Percentiles rank a stretch among this genome's conserved stretches.
phyloP scores from a whole-genome alignment of 2,113 vertebrate species.

The Hassar affinis region DNA sequence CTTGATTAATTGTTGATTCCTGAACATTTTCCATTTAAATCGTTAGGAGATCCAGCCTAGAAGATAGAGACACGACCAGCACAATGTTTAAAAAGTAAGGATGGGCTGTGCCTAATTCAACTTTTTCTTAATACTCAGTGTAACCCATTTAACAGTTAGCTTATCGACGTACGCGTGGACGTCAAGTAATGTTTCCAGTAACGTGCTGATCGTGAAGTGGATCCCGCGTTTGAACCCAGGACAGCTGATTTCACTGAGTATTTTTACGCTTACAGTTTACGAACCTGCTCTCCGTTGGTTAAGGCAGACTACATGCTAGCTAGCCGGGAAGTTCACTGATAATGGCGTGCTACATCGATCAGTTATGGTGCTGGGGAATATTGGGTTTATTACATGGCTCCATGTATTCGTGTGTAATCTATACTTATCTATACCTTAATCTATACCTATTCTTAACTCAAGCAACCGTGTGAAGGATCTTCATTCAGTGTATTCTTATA shows the following conservation, averaged over 20 bases:
- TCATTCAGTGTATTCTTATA: background rate
- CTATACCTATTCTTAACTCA: too few relatives aligned
- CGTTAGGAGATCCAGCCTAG: slow-evolving; percentile 1
- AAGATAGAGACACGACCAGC: slow-evolving; percentile 34
- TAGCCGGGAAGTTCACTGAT: background rate
- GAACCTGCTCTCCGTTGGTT: background rate
- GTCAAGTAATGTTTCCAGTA: background rate
- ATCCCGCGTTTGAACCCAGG: background rate
- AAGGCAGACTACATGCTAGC: background rate
- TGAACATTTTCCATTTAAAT: background rate
- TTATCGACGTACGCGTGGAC: background rate
- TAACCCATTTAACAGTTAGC: background rate
- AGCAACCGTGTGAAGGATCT: background rate
- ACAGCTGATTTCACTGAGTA: background rate
- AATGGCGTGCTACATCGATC: background rate
- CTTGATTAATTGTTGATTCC: background rate
- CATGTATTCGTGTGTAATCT: background rate
- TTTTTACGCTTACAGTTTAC: too few relatives aligned
- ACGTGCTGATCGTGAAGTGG: background rate
- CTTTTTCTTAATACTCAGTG: background rate
- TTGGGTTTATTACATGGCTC: background rate
- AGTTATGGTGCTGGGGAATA: background rate
- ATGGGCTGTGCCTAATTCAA: background rate
- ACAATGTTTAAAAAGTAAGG: slow-evolving; percentile 81
- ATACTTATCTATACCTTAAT: too few relatives aligned